Evolutionary conservation across 1,140 invertebrate species (phyloP).

Genomic region (Euwallacea similis): DNA sequence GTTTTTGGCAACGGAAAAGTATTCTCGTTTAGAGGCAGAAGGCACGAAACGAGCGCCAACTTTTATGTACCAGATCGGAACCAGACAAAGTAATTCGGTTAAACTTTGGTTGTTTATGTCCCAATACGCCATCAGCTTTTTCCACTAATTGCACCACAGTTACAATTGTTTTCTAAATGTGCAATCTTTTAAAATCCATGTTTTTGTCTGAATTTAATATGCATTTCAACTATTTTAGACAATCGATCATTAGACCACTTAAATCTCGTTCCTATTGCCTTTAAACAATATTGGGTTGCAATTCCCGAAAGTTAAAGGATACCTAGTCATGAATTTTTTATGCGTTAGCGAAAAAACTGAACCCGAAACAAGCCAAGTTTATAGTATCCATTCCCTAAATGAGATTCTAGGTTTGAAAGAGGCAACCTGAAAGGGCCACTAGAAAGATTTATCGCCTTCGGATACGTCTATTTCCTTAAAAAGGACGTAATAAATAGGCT

Average conservation of each 20-base stretch:
- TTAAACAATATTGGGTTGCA: too few species aligned
- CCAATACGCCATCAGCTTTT: neutral
- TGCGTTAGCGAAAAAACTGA: conserved; percentile 1
- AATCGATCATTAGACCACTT: too few species aligned
- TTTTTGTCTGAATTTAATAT: too few species aligned
- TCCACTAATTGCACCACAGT: too few species aligned
- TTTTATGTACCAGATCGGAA: conserved; percentile 8
- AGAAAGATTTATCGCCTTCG: conserved; percentile 20
- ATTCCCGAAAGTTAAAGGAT: too few species aligned
- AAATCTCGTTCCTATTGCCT: too few species aligned
- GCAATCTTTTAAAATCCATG: too few species aligned
- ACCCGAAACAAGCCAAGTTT: conserved; percentile 22
- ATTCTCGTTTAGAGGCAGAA: neutral
- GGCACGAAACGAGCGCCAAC: conserved; percentile 4
- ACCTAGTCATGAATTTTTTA: conserved; percentile 14
- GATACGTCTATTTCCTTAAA: conserved; percentile 30
- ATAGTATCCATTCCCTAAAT: conserved; percentile 24
- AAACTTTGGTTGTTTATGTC: conserved; percentile 11
- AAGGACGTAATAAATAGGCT: conserved; percentile 30
- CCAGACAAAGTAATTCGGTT: conserved; percentile 3
- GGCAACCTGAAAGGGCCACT: conserved; percentile 15
- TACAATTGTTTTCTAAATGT: too few species aligned
- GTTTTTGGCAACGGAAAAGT: neutral
- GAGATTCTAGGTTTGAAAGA: conserved; percentile 20
- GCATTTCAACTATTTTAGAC: neutral